phyloP scores from a whole-genome alignment of 1,140 invertebrate genomes.

The Achroia grisella region DNA sequence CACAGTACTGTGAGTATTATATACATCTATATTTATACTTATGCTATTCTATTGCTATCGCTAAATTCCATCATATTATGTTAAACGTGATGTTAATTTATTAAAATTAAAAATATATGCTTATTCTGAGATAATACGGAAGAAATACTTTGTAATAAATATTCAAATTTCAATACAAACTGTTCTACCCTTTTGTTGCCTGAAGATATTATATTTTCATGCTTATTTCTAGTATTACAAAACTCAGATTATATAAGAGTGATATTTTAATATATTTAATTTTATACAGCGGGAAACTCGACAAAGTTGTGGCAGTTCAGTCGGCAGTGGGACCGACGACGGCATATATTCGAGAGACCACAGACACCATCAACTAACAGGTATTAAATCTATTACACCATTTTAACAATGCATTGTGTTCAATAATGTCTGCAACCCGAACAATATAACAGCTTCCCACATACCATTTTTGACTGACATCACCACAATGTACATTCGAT shows the following conservation, averaged over 20 bases:
- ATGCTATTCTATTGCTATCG: not conserved
- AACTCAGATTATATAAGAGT: too few species aligned
- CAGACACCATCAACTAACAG: slow-evolving; percentile 46
- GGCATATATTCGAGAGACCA: slow-evolving; percentile 51
- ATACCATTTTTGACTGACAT: not conserved
- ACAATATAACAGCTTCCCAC: not conserved
- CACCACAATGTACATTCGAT: too few species aligned
- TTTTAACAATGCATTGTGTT: slow-evolving; percentile 5
- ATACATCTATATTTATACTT: not conserved
- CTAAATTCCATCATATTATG: not conserved
- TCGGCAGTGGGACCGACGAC: slow-evolving; percentile 61
- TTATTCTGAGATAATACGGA: too few species aligned
- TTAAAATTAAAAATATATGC: too few species aligned
- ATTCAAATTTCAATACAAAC: too few species aligned
- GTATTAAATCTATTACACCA: slow-evolving; percentile 15
- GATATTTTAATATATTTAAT: not conserved
- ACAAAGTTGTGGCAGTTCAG: slow-evolving; percentile 61
- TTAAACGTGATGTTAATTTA: too few species aligned
- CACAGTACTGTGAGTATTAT: slow-evolving; percentile 29
- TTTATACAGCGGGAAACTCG: slow-evolving; percentile 45
- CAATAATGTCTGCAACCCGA: slow-evolving; percentile 4
- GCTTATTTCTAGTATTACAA: too few species aligned
- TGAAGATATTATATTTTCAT: too few species aligned
- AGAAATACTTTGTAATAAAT: too few species aligned
- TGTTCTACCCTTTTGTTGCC: too few species aligned